Conservation (phyloP, 2,888 invertebrate genomes). For the Trachelus troglodyta region DNA sequence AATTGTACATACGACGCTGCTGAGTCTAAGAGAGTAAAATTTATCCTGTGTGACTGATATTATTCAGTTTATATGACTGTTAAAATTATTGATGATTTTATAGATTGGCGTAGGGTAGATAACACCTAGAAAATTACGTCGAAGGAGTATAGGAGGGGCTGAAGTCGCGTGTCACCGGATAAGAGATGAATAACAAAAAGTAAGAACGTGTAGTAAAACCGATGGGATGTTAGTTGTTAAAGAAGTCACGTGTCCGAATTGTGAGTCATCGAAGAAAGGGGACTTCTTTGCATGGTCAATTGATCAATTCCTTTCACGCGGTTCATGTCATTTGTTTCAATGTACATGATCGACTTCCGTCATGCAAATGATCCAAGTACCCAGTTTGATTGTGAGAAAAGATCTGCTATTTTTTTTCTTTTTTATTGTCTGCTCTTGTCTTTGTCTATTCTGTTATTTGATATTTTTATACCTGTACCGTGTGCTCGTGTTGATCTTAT, state of each 20-base stretch:
- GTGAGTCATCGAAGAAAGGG: conserved; percentile 6
- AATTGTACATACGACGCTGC: not conserved
- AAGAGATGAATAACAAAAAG: not conserved
- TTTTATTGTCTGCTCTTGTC: not conserved
- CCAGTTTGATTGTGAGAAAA: not conserved
- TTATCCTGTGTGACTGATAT: not conserved
- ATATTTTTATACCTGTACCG: not conserved
- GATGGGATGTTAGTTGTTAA: not conserved
- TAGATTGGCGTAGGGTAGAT: not conserved
- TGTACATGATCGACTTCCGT: conserved; percentile 35
- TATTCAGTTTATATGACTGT: not conserved
- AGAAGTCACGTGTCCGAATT: not conserved
- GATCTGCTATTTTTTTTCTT: not conserved
- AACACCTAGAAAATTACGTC: no score
- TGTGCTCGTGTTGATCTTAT: not conserved
- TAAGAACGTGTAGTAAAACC: not conserved
- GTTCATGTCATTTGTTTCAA: conserved; percentile 16
- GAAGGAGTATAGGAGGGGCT: not conserved
- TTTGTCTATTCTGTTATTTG: not conserved
- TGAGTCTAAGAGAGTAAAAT: not conserved
- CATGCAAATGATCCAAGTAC: conserved; percentile 29
- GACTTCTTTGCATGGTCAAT: not conserved
- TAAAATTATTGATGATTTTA: not conserved
- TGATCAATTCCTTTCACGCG: conserved; percentile 30
- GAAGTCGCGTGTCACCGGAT: conserved; percentile 1